Conservation (phyloP, 2,113 vertebrate species). For the Osmerus eperlanus region DNA sequence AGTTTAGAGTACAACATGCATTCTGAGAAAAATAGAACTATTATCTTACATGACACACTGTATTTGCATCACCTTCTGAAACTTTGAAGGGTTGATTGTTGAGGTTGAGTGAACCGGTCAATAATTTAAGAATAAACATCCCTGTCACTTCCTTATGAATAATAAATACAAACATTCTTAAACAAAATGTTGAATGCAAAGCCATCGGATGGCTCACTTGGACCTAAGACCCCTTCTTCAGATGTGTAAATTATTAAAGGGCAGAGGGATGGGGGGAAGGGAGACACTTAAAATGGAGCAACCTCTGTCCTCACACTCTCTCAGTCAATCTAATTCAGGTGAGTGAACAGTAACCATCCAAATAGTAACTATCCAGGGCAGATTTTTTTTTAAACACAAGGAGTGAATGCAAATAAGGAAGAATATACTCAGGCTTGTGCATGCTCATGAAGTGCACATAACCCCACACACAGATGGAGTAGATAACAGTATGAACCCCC, state of each 20-base stretch:
- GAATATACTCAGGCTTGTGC: not conserved
- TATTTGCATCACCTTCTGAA: too few species aligned
- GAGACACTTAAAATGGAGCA: conserved; percentile 21
- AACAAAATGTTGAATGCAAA: conserved; percentile 2
- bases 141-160: conserved; percentile 18
- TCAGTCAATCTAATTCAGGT: conserved; percentile 15
- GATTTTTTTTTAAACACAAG: not conserved
- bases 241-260: conserved; percentile 43
- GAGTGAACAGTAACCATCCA: not conserved
- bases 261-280: not conserved
- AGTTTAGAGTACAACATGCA: too few species aligned
- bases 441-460: not conserved
- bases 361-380: not conserved
- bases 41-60: too few species aligned
- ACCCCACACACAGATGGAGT: not conserved
- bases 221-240: not conserved
- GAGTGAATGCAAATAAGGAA: not conserved
- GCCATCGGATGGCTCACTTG: conserved; percentile 8
- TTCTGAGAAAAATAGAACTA: too few species aligned
- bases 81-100: not conserved
- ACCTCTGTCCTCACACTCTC: conserved; percentile 4
- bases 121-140: conserved; percentile 42
- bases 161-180: conserved; percentile 17
- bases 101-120: conserved; percentile 2
- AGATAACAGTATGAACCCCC: not conserved